These are phyloP conservation scores for Pocota personata DNA, from an alignment of 2,888 invertebrate species.

Conservation along the genomic window DNA sequence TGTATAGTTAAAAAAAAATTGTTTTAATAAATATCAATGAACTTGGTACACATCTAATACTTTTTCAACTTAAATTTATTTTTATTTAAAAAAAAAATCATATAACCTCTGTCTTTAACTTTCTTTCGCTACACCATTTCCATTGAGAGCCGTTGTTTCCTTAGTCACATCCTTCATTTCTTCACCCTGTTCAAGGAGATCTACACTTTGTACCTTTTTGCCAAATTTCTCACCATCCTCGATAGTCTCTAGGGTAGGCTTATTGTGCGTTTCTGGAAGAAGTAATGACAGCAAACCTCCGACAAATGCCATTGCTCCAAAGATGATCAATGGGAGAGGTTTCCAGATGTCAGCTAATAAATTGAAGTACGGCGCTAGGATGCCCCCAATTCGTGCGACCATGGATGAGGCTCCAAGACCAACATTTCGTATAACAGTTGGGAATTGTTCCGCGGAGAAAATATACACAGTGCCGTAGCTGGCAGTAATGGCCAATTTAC, in stretches of 20 bases:
- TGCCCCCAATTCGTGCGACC: conserved; percentile 90
- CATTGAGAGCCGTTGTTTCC: conserved; percentile 28
- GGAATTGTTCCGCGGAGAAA: conserved; percentile 90
- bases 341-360: conserved; percentile 85
- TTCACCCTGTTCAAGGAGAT: conserved; percentile 74
- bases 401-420: conserved; percentile 94
- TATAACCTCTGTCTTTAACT: conserved; percentile 3
- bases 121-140: conserved; percentile 43
- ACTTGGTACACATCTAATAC: conserved; percentile 21
- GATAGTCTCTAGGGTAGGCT: conserved; percentile 90
- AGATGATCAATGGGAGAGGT: conserved; percentile 89
- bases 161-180: conserved; percentile 52
- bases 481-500: conserved; percentile 89
- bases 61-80: background rate
- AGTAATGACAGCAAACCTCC: conserved; percentile 89
- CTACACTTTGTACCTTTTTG: conserved; percentile 78
- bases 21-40: background rate
- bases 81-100: background rate
- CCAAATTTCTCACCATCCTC: conserved; percentile 90
- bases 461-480: conserved; percentile 90
- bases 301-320: conserved; percentile 88
- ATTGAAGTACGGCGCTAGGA: conserved; percentile 89
- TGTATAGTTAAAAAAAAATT: background rate
- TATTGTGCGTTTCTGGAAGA: conserved; percentile 91
- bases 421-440: conserved; percentile 91